Evolutionary conservation across 2,888 invertebrate genomes (phyloP), one percentile per base, ranked within the genome.

Genomic region (Pachycephus smyrnensis): DNA sequence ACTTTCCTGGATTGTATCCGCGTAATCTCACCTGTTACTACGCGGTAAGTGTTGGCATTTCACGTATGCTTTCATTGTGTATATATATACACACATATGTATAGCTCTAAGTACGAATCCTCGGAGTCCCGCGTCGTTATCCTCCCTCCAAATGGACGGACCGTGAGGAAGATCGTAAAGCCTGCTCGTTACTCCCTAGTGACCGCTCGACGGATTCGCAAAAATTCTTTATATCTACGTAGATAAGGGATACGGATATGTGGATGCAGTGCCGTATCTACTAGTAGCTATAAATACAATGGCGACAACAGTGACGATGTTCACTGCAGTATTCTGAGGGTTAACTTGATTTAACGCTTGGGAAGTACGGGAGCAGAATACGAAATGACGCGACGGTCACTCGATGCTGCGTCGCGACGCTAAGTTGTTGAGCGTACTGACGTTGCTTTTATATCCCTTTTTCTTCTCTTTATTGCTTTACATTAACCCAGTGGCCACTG

Each of bases 1-100:
- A 97, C 93, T 98, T 96, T 92, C 98, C 98, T 37, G 98, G 97
- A 85, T 95, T 98, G 85, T 98, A 98, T 92, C 98, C 98, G 4
- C 94, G 98, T 85, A 98, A 98, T 92, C 94, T 98, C 88, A 97
- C 98, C 81, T 98, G 98, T 91, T 97, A 98, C 92, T 98, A 97
- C 91, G 97, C 98, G 73, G 96, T 98, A 89, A 91, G 91, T 86
- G 69, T 69, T 75, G 4, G 11, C 69, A 77, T 77, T 77, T 55
- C 23, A 9, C 1, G 55, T 9, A 23, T 15, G 9, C 23, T 55
- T 55, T 23, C 55, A 55, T 23, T 55, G 40, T 15, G 6, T 40
- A 40, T 4, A 4, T 6, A 0, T 40, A 40, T 15, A 9, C 2
- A 9, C 1, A 1, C 15, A 55, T 15, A 9, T 55, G 23, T 9